Percentiles rank a stretch among this genome's conserved stretches.
Conservation (phyloP, 2,113 vertebrate genomes). For the Xiphophorus couchianus region DNA sequence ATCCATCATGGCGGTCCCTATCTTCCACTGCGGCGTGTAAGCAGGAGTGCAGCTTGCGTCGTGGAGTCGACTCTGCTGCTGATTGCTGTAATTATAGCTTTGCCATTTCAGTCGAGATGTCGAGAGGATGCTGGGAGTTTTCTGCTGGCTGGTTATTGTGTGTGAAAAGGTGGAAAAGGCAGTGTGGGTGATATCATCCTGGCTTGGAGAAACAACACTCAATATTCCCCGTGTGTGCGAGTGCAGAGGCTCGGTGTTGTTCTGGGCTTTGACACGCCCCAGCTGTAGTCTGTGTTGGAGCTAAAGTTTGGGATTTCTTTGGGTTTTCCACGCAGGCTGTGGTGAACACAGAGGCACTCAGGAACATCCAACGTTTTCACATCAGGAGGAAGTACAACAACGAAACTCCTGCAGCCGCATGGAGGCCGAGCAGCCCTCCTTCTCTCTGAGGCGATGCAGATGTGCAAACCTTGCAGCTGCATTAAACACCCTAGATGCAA, state of each 20-base stretch:
- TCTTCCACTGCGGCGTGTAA: conserved; percentile 41
- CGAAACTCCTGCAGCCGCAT: conserved; percentile 7
- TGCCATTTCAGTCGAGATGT: conserved; percentile 33
- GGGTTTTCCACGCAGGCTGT: conserved; percentile 56
- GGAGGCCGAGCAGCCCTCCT: conserved; percentile 31
- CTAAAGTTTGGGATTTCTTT: conserved; percentile 71
- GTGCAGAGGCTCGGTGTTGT: conserved; percentile 55
- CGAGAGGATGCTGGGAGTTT: conserved; percentile 4
- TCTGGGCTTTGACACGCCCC: conserved; percentile 71
- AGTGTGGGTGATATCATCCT: conserved; percentile 47
- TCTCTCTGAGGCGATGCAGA: conserved; percentile 56
- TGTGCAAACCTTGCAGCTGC: conserved; percentile 56
- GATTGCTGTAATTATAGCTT: conserved; percentile 67
- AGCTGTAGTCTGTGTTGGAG: conserved; percentile 63
- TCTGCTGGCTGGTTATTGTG: conserved; percentile 41
- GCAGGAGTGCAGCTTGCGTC: conserved; percentile 20
- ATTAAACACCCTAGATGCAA: conserved; percentile 10
- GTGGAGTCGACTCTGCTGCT: conserved; percentile 45
- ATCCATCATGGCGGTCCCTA: conserved; percentile 69
- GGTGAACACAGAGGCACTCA: conserved; percentile 35
- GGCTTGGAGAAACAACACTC: conserved; percentile 58
- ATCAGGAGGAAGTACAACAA: conserved; percentile 24
- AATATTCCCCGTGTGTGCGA: conserved; percentile 51
- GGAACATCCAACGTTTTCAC: conserved; percentile 29
- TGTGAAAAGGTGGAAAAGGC: conserved; percentile 66